Percentiles rank a stretch among this genome's conserved stretches.
phyloP scores from a whole-genome alignment of 1,140 invertebrate species.

The Macrobrachium nipponense region DNA sequence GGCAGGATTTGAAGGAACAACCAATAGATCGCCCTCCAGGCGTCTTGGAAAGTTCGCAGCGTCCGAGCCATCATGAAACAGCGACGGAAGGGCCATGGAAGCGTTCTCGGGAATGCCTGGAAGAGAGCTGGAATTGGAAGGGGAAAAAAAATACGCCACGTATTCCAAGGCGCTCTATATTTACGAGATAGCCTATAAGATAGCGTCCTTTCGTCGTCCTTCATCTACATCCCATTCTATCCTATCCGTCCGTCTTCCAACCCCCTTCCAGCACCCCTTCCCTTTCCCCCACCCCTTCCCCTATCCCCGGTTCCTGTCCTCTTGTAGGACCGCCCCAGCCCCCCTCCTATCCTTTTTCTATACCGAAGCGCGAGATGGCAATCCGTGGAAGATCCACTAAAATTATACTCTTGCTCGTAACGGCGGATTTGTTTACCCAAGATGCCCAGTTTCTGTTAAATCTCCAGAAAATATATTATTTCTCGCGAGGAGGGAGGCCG shows the following conservation, averaged over 20 bases:
- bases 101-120: too few species aligned
- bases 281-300: neutral
- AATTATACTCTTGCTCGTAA: constrained; percentile 12
- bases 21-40: too few species aligned
- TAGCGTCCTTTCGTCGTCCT: neutral
- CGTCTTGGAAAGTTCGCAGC: too few species aligned
- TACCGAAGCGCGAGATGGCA: neutral
- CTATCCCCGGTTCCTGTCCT: neutral
- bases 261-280: neutral
- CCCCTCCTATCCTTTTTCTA: constrained; percentile 5
- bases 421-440: neutral
- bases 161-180: too few species aligned
- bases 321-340: neutral
- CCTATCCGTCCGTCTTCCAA: neutral
- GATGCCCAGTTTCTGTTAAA: constrained; percentile 38
- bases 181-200: too few species aligned
- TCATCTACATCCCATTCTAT: constrained; percentile 4
- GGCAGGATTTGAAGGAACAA: too few species aligned
- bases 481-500: constrained; percentile 15
- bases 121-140: too few species aligned
- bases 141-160: too few species aligned
- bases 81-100: too few species aligned
- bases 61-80: too few species aligned
- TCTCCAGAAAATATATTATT: constrained; percentile 43
- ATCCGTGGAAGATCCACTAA: too few species aligned